Evolutionary conservation across 2,888 invertebrate species (phyloP).

Genomic region (Polymixis flavicincta): DNA sequence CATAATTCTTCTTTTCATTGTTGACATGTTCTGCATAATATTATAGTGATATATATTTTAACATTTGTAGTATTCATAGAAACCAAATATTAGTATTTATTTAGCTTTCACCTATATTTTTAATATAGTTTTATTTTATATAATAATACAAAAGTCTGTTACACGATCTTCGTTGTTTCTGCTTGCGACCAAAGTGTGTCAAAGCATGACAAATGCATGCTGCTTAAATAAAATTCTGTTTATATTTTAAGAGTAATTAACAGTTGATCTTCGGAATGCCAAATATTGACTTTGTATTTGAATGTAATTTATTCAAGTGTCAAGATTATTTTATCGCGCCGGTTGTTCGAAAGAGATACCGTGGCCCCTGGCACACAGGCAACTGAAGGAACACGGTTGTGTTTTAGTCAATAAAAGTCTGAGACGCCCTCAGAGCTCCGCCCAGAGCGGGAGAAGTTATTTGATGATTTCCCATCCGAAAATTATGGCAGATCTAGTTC

Average conservation of each 20-base stretch:
- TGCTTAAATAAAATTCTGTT: conserved; percentile 39
- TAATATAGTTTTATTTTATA: conserved; percentile 50
- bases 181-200: conserved; percentile 17
- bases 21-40: conserved; percentile 33
- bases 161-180: conserved; percentile 32
- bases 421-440: too few species aligned
- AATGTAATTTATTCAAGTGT: conserved; percentile 30
- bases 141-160: conserved; percentile 24
- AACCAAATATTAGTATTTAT: conserved; percentile 83
- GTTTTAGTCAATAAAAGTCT: too few species aligned
- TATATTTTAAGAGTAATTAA: conserved; percentile 35
- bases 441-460: too few species aligned
- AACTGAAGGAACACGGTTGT: too few species aligned
- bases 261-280: conserved; percentile 33
- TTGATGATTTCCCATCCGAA: too few species aligned
- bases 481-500: neutral
- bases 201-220: conserved; percentile 28
- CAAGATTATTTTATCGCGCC: conserved; percentile 39
- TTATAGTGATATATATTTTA: conserved; percentile 51
- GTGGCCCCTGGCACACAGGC: too few species aligned
- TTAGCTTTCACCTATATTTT: conserved; percentile 55
- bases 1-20: neutral
- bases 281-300: conserved; percentile 38
- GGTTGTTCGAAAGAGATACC: too few species aligned
- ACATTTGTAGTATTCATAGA: conserved; percentile 77